A percentile compares a stretch with the other conserved stretches of the same genome.
Conservation (phyloP, 2,888 invertebrate species). For the Cantharis rustica region DNA sequence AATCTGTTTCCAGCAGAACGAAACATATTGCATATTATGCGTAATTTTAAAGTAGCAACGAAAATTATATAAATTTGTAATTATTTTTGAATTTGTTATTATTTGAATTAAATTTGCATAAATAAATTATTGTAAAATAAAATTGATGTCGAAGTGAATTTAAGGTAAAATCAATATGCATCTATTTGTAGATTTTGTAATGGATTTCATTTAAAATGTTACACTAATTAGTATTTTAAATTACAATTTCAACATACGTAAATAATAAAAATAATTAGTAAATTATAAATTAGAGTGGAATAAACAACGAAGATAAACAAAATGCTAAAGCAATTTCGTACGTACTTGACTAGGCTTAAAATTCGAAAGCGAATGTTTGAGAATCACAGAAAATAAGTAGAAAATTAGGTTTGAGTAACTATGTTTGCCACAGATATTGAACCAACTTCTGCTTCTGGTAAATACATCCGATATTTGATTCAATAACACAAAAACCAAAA, state of each 20-base stretch:
- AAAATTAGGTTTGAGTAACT: slow-evolving; percentile 42
- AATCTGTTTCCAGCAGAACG: too few species aligned
- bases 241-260: not conserved
- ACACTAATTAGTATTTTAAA: not conserved
- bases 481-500: slow-evolving; percentile 16
- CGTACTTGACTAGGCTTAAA: not conserved
- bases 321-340: not conserved
- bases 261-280: not conserved
- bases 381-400: slow-evolving; percentile 15
- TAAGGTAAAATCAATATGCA: not conserved
- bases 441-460: slow-evolving; percentile 39
- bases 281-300: not conserved
- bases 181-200: not conserved
- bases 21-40: too few species aligned
- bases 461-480: slow-evolving; percentile 42
- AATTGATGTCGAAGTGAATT: not conserved
- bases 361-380: slow-evolving; percentile 1
- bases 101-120: not conserved
- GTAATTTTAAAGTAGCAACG: too few species aligned
- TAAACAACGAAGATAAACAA: not conserved
- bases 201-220: not conserved
- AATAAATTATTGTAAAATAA: not conserved
- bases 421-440: slow-evolving; percentile 41
- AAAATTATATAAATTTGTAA: not conserved
- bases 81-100: not conserved